Base-by-base conservation (phyloP, 2,888 invertebrate species). In the Anoncus sp. region DNA sequence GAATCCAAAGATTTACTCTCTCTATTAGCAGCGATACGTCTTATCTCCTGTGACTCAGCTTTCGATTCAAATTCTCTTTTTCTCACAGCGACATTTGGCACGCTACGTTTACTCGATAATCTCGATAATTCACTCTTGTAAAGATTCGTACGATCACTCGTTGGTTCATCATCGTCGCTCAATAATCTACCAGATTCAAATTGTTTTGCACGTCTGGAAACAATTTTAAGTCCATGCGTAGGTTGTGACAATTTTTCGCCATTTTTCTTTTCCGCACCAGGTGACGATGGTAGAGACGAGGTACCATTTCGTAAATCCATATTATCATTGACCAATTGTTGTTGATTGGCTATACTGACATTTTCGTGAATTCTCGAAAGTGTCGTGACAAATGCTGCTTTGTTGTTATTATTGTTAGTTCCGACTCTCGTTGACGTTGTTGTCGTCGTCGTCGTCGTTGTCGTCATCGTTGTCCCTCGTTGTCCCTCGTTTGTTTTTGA, bases 71-170 rank as follows among this genome's bases (percentile, higher is more conserved):
- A 96, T 91, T 96, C 96, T 85, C 94, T 93, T 77, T 95, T 93
- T 10, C 96, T 91, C 75, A 95, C 93, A 66, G 95, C 95, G n/a
- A 96, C 96, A 87, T 95, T 96, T 31, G 96, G 96, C 83, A 95
- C 95, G 57, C 95, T 94, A 49, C 93, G 92, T 86, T 96, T 94
- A 85, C 94, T 93, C 76, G 94, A 94, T 59, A 96, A 90, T 59
- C 94, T 91, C 47, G 94, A 91, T 27, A 96, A 91, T 87, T 96
- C 96, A 84, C 95, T 95, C 70, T 94, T 93, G 82, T 94, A 95
- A 62, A 94, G 93, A 85, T 94, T 94, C 31, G 95, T 95, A 66
- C 95, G 93, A 83, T 94, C 93, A 77, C 93, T 93, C 47, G 93
- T 85, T 5, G 92, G 88, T n/a, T 92, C 92, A 74, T 93, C 92